Evolutionary conservation across 2,888 invertebrate genomes (phyloP), one percentile per base, ranked within the genome.

Genomic region (Caenorhabditis uteleia): DNA sequence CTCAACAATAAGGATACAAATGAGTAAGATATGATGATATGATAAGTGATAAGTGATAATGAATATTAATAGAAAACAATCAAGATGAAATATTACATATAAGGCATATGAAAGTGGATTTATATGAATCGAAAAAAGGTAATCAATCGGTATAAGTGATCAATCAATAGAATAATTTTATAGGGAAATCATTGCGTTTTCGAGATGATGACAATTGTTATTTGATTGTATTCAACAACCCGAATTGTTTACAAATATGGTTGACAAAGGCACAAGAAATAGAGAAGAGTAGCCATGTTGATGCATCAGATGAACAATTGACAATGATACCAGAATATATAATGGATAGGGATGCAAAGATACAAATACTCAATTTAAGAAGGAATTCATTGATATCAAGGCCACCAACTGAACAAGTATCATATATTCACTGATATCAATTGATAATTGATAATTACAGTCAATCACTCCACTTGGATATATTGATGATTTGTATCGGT

Each of bases 271-370:
- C 64, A 33, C 64, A 57, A 31, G 57, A 64, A 42, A 47, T 64
- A 36, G 54, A 65, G 31, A 58, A 50, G 33, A 54, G 54, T 36
- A 50, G 25, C 21, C 50, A 54, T 18, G 44, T 65, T 34, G 86
- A 86, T 68, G 74, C 85, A 31, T 85, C 85, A 3, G 84, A 85
- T 70, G 84, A 84, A 66, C 84, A 85, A 59, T 77, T 86, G 54
- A 85, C 85, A 70, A 83, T 84, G 56, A 74, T 86, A 10, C 86
- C 86, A 4, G 85, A 86, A 59, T 84, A 83, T 38, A 75, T 86
- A 27, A 84, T 86, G 74, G 82, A 82, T 46, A 58, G 66, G 29
- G 76, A 68, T 14, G 73, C 64, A 29, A 45, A 59, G 14, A 59
- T 75, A 46, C 80, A 85, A 18, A 80, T 83, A 45, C 82, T 86